phyloP scores from a whole-genome alignment of 2,113 vertebrate species.

The Nyctibius bracteatus region DNA sequence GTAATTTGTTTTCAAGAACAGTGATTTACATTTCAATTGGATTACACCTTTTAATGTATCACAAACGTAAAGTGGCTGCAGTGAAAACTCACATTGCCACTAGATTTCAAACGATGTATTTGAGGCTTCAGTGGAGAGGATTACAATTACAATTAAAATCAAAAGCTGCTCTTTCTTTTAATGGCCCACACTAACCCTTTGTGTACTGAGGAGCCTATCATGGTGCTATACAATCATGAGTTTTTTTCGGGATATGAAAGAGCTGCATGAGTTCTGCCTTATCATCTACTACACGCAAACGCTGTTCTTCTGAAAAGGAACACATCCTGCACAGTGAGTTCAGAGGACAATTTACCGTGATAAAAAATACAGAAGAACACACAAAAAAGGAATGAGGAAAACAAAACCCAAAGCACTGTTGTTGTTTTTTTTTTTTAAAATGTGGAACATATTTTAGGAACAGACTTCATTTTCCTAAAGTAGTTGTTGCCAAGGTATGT shows the following conservation, averaged over 20 bases:
- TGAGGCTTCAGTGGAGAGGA: conserved; percentile 84
- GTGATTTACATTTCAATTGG: conserved; percentile 95
- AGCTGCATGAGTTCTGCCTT: neutral
- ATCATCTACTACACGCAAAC: neutral
- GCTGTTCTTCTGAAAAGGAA: neutral
- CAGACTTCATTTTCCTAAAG: neutral
- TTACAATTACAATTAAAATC: conserved; percentile 91
- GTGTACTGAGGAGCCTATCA: conserved; percentile 56
- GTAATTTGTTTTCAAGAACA: conserved; percentile 93
- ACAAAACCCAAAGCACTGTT: neutral
- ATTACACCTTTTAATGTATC: conserved; percentile 90
- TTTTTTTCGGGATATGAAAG: conserved; percentile 1
- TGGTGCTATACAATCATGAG: neutral
- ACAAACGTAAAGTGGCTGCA: conserved; percentile 74
- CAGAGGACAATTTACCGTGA: neutral
- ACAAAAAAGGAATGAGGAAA: neutral
- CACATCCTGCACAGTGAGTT: neutral
- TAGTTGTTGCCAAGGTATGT: neutral
- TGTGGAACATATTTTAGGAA: neutral
- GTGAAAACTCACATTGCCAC: conserved; percentile 71
- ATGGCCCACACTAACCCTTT: conserved; percentile 72
- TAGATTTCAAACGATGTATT: conserved; percentile 83
- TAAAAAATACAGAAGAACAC: neutral
- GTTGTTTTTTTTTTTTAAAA: neutral
- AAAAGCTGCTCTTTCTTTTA: conserved; percentile 80